A percentile compares a stretch with the other conserved stretches of the same genome.
These are phyloP conservation scores for Augochlorella aurata DNA, from an alignment of 2,888 invertebrate genomes.

Conservation along the genomic window DNA sequence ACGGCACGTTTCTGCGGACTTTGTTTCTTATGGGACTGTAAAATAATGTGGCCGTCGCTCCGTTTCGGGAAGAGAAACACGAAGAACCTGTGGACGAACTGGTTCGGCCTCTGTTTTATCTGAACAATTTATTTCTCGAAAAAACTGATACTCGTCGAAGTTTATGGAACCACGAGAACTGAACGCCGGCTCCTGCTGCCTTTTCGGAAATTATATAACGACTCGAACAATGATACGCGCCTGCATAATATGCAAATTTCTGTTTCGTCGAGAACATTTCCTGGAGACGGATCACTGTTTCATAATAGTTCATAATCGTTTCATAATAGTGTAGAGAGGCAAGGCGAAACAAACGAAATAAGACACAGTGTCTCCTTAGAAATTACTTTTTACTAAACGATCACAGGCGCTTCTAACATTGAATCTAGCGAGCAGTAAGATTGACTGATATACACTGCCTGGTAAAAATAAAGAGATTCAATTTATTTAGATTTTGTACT, in stretches of 20 bases:
- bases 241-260: background rate
- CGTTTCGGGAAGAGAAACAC: background rate
- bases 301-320: no score
- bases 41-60: constrained; percentile 1
- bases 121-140: background rate
- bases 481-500: no score
- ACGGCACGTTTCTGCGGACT: background rate
- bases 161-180: background rate
- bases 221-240: background rate
- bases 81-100: constrained; percentile 8
- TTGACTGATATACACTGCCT: no score
- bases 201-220: background rate
- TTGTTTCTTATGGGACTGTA: background rate
- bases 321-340: no score
- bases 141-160: background rate
- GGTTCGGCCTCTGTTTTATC: background rate
- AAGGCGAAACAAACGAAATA: no score
- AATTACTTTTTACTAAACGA: no score
- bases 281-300: no score
- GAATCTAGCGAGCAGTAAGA: no score
- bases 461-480: no score
- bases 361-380: no score
- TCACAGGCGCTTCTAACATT: no score
- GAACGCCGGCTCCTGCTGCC: background rate
- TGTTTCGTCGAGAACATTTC: no score